Evolutionary conservation across 2,797 vertebrate genomes (phyloP), one percentile per base, ranked within the genome.

Genomic region (Atherinosoma microstoma): DNA sequence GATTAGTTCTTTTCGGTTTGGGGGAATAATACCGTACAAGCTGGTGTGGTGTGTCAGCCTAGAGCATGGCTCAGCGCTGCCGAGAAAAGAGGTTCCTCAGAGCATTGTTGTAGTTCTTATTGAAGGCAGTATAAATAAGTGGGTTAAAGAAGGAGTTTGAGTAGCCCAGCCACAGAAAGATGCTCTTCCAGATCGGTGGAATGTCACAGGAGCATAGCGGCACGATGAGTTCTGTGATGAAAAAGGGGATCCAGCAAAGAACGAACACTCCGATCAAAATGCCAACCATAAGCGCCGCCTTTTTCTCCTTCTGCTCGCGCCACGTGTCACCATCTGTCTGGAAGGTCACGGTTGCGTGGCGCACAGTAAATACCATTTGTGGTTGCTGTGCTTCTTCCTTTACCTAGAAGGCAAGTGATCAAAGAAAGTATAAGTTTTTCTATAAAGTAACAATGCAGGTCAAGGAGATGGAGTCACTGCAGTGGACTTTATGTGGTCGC

Each of bases 61-160:
- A 66, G 60, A 63, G 36, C 42, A 45, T 1, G 22, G 49, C 58
- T 97, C 93, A 97, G 77, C 92, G 95, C 67, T 98, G 97, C 70
- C 95, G 94, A 34, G 96, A 96, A 80, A 99, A 98, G 29, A 98
- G 94, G 92, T 95, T 98, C 92, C 93, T 96, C 91, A 99, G 96
- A 72, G 98, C 97, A 6, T 95, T 98, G 92, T 96, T 99, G 93
- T 99, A 99, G 95, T 96, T 99, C 91, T 97, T 99, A 90, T 98
- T 99, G 89, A 99, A 99, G 69, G 97, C 97, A 0, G 97, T 99
- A 87, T 99, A 99, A 88, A 99, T 98, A 71, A 99, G 95, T 0
- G 98, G 98, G 87, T 99, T 99, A 83, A 99, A 99, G 92, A 99
- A 98, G 67, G 98, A 99, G 93, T 99, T 99, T 76, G 97, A 98